Base-by-base conservation (phyloP, 2,797 vertebrate species). In the Poeciliopsis paucimaculata region DNA sequence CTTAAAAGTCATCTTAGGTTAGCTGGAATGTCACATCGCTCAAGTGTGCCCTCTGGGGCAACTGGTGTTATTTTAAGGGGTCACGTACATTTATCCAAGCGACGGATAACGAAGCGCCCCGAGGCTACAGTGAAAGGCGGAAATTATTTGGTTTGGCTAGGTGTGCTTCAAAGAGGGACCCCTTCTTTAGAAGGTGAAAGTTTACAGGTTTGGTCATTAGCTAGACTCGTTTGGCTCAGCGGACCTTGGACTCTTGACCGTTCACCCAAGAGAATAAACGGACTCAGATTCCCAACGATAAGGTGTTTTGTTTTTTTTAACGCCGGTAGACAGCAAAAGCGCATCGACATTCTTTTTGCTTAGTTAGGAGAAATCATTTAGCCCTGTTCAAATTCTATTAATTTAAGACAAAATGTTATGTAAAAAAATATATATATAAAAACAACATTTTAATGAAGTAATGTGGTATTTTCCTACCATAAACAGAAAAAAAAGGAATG, bases 11-110 rank as follows among this genome's bases (percentile, higher is more conserved):
- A 90, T 89, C 85, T 86, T 84, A 73, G 93, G 91, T 93, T 91
- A 88, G 87, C 80, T 16, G 83, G 93, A 94, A 95, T 94, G 92
- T 91, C 93, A 94, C 90, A 90, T 93, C 86, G 81, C 91, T 94
- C 90, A 91, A 85, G 84, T 82, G 75, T 92, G 85, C 88, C 94
- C 93, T 90, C 82, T 79, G 86, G 90, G 90, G 84, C 91, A 75
- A 83, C 86, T 73, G 78, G 85, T 90, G 89, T 91, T 87, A 89
- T 95, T 95, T 91, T 91, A 90, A 91, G 84, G 93, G 93, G 92
- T 94, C 91, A 82, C 86, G 91, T 92, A 88, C 91, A 90, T 95
- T 93, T 90, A 93, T 92, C 92, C 91, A 79, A 84, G 90, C 91
- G 87, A 89, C 91, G 88, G 92, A 90, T 92, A 92, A 87, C 89